These are phyloP conservation scores for Chirona hameri DNA, from an alignment of 2,888 invertebrate genomes.

Conservation along the genomic window DNA sequence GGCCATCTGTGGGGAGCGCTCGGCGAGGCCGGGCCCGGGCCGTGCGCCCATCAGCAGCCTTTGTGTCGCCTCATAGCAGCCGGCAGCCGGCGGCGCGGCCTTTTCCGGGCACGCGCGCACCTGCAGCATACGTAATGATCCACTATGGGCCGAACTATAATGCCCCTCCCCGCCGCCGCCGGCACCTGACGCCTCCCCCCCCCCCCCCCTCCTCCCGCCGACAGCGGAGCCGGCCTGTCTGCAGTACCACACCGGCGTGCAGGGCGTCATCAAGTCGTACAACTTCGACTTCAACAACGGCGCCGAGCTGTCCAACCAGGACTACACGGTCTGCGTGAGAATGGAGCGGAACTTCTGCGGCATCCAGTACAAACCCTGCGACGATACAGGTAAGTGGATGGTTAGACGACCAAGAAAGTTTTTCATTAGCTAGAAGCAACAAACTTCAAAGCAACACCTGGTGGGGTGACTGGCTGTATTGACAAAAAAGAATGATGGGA, in stretches of 20 bases:
- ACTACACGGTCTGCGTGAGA: neutral
- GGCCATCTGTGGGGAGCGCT: neutral
- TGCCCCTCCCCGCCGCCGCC: too few species aligned
- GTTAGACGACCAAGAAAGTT: too few species aligned
- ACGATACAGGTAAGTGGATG: constrained; percentile 57
- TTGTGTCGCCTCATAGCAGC: neutral
- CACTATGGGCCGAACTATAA: neutral
- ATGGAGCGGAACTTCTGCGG: neutral
- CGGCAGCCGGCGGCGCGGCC: neutral
- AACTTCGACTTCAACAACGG: neutral
- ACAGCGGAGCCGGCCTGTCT: neutral
- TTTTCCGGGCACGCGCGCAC: neutral
- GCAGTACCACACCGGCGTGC: constrained; percentile 11
- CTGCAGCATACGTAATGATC: neutral
- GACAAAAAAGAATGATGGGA: too few species aligned
- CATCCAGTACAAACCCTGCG: constrained; percentile 55
- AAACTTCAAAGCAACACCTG: too few species aligned
- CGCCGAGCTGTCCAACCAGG: constrained; percentile 6
- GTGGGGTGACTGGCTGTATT: too few species aligned
- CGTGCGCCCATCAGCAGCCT: neutral
- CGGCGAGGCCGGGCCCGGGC: neutral
- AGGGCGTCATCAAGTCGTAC: neutral
- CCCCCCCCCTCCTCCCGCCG: too few species aligned
- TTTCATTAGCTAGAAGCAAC: too few species aligned
- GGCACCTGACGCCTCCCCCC: too few species aligned